A percentile compares a stretch with the other conserved stretches of the same genome.
These are phyloP conservation scores for Diadegma fenestrale DNA, from an alignment of 2,888 invertebrate species.

Conservation along the genomic window DNA sequence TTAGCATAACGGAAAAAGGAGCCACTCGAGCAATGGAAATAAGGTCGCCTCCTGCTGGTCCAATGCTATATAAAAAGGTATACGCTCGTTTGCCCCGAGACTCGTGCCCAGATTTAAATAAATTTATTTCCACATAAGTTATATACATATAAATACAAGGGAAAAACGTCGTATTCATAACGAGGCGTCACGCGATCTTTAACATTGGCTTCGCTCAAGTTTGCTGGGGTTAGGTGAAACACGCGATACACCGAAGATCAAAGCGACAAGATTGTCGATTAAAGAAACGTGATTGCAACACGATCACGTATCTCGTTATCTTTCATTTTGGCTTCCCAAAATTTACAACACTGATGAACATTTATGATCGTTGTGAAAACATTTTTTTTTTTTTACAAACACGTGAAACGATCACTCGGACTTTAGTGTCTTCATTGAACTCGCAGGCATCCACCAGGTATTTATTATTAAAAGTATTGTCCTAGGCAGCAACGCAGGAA, in stretches of 20 bases:
- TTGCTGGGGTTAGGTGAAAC: conserved; percentile 59
- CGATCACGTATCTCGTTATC: conserved; percentile 10
- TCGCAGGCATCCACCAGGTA: not conserved
- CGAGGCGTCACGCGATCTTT: conserved; percentile 70
- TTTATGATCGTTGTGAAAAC: not conserved
- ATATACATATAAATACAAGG: conserved; percentile 35
- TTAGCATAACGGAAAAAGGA: conserved; percentile 51
- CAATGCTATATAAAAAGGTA: conserved; percentile 36
- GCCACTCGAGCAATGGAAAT: conserved; percentile 33
- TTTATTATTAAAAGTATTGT: not conserved
- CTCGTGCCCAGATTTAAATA: conserved; percentile 64
- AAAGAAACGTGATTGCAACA: conserved; percentile 61
- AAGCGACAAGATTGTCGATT: conserved; percentile 69
- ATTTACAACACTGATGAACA: conserved; percentile 6
- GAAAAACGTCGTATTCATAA: conserved; percentile 61
- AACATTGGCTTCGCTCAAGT: not conserved
- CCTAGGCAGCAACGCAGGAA: not conserved
- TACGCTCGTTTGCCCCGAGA: conserved; percentile 39
- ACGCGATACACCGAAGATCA: conserved; percentile 72
- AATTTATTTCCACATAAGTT: conserved; percentile 41
- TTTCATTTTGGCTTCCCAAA: conserved; percentile 9
- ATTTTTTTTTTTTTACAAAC: not conserved
- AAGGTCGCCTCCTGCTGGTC: conserved; percentile 43
- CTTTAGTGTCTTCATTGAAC: not conserved
- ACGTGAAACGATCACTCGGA: conserved; percentile 4